Base-by-base conservation (phyloP, 2,888 invertebrate species). In the Oxytorus armatus region DNA sequence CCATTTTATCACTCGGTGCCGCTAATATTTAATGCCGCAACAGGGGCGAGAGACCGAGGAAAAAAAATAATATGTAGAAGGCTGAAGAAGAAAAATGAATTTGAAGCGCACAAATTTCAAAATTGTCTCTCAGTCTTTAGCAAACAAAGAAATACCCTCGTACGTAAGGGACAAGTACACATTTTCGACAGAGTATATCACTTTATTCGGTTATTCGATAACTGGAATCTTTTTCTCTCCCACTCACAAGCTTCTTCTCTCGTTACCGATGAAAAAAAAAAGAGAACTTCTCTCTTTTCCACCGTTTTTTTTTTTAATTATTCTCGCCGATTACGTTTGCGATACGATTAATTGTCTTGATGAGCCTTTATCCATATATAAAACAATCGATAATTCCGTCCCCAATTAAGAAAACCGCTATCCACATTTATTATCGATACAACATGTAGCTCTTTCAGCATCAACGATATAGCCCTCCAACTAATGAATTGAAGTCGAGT, bases 141-240 rank as follows among this genome's bases (percentile, higher is more conserved):
- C 14, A 47, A 47, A 47, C 8, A 33, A 33, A 16, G 33, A 16
- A 25, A 55, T 33, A 55, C n/a, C n/a, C n/a, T n/a, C n/a, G n/a
- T n/a, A n/a, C n/a, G 33, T 29, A 29, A 33, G 33, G 55, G 33
- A 14, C 16, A 16, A 55, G 55, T 55, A 16, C 49, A 49, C 18
- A 18, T 1, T 25, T 10, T 10, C 11, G 11, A 23, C 33, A 16
- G 33, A 7, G n/a, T 33, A 21, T 16, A 11, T 36, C 16, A 16
- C 16, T 55, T 55, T 55, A 55, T 8, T 33, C 33, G 36, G 33
- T 49, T 18, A 66, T 51, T 66, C 49, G 33, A 66, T 33, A 47
- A 10, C 44, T n/a, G 29, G 5, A 14, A 63, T 59, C 21, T 23
- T 42, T 59, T 53, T 53, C 25, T 25, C n/a, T 29, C 53, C 25